These are phyloP conservation scores for Zygothrica quintamaculata DNA, from an alignment of 2,888 invertebrate species.

Conservation along the genomic window DNA sequence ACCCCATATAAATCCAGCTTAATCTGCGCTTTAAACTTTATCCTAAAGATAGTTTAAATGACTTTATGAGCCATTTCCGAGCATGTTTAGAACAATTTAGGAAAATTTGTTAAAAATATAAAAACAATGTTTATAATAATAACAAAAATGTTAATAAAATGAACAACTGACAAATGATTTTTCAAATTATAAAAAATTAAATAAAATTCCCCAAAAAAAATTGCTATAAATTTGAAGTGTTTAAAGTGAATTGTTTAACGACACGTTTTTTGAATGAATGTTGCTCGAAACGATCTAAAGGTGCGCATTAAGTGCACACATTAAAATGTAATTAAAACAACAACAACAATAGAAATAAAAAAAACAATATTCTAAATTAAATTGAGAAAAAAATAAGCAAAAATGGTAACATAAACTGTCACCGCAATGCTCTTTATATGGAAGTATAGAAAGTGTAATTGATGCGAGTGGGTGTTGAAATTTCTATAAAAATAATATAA, in stretches of 20 bases:
- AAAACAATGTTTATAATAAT: too few species aligned
- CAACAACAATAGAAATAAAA: too few species aligned
- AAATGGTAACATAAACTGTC: conserved; percentile 48
- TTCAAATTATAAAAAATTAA: neutral
- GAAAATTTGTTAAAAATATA: too few species aligned
- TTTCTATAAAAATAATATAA: conserved; percentile 51
- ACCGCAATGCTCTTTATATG: conserved; percentile 22
- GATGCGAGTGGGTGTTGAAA: conserved; percentile 60
- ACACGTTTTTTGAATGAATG: neutral
- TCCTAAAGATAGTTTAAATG: too few species aligned
- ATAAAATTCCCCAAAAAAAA: neutral
- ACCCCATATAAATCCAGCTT: too few species aligned
- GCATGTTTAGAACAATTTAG: too few species aligned
- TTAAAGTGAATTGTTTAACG: neutral
- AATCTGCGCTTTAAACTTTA: too few species aligned
- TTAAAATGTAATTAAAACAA: conserved; percentile 41
- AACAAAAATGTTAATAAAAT: too few species aligned
- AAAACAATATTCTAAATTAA: conserved; percentile 31
- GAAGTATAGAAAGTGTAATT: conserved; percentile 49
- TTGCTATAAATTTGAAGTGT: neutral
- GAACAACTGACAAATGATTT: neutral
- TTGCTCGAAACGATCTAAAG: neutral
- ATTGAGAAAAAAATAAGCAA: conserved; percentile 23
- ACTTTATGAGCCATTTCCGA: too few species aligned
- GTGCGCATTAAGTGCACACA: conserved; percentile 2